These are phyloP conservation scores for Gadus chalcogrammus DNA, from an alignment of 2,113 vertebrate genomes.

Conservation along the genomic window DNA sequence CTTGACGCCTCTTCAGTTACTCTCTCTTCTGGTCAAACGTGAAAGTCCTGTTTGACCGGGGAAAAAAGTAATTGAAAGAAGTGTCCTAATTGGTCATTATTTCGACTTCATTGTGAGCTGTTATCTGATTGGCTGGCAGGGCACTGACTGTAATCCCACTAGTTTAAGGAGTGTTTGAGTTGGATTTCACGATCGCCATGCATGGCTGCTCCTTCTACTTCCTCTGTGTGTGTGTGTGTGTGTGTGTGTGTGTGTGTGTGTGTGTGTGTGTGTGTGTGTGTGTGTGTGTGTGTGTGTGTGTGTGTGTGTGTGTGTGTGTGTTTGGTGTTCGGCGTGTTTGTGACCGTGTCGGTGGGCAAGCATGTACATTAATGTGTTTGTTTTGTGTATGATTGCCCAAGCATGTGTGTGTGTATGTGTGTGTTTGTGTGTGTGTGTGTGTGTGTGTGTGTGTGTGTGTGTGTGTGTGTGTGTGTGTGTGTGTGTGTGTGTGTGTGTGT, in stretches of 20 bases:
- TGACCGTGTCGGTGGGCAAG: too few relatives aligned
- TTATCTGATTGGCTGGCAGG: slow-evolving; percentile 66
- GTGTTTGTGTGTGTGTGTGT: slow-evolving; percentile 37
- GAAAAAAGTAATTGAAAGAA: slow-evolving; percentile 4
- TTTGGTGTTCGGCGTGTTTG: too few relatives aligned
- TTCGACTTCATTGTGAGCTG: slow-evolving; percentile 58
- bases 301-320: too few relatives aligned
- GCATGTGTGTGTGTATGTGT: slow-evolving; percentile 28
- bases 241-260: slow-evolving; percentile 15
- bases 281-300: too few relatives aligned
- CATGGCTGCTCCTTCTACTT: slow-evolving; percentile 62
- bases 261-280: not conserved
- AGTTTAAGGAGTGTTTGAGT: slow-evolving; percentile 70
- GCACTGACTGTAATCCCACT: slow-evolving; percentile 71
- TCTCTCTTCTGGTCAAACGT: too few relatives aligned
- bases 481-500: slow-evolving; percentile 34
- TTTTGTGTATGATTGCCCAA: too few relatives aligned
- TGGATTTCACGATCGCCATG: slow-evolving; percentile 68
- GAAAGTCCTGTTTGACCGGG: not conserved
- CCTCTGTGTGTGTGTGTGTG: slow-evolving; percentile 46
- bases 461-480: slow-evolving; percentile 13
- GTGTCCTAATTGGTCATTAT: slow-evolving; percentile 15
- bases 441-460: slow-evolving; percentile 3
- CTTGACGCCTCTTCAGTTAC: too few relatives aligned
- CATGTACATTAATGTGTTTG: too few relatives aligned